These are phyloP conservation scores for Streblospio benedicti DNA, from an alignment of 1,140 invertebrate genomes.

Conservation along the genomic window DNA sequence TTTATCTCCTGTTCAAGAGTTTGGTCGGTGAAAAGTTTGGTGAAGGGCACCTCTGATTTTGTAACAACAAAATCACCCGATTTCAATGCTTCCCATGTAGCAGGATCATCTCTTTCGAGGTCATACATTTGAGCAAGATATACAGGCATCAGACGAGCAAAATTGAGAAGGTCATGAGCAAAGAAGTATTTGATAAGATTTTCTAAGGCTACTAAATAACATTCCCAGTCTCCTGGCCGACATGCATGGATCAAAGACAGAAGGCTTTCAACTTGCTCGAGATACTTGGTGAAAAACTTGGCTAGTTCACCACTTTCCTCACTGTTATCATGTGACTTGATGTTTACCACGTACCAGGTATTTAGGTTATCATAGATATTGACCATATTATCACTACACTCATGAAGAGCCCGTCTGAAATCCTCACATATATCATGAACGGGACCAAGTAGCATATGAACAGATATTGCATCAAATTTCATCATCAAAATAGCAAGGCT, in stretches of 20 bases:
- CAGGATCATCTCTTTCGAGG: not conserved
- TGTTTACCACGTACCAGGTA: no score
- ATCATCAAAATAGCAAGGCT: not conserved
- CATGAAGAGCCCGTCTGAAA: no score
- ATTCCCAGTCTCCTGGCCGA: not conserved
- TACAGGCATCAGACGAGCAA: constrained; percentile 3
- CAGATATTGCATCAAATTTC: no score
- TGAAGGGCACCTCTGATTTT: not conserved
- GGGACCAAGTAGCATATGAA: no score
- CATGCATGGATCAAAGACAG: not conserved
- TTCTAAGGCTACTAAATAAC: not conserved
- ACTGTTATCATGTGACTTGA: no score
- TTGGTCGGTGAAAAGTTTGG: not conserved
- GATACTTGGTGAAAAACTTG: not conserved
- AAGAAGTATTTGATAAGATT: constrained; percentile 1
- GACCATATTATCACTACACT: no score
- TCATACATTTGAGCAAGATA: not conserved
- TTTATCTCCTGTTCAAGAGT: constrained; percentile 1
- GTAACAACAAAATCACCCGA: not conserved
- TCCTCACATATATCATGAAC: no score
- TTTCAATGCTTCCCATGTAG: not conserved
- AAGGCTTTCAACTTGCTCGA: constrained; percentile 3
- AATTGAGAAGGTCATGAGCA: not conserved
- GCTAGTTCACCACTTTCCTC: not conserved
- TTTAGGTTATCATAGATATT: no score